These are phyloP conservation scores for Orycteropus afer DNA, from an alignment of 2,113 vertebrate genomes.

Conservation along the genomic window DNA sequence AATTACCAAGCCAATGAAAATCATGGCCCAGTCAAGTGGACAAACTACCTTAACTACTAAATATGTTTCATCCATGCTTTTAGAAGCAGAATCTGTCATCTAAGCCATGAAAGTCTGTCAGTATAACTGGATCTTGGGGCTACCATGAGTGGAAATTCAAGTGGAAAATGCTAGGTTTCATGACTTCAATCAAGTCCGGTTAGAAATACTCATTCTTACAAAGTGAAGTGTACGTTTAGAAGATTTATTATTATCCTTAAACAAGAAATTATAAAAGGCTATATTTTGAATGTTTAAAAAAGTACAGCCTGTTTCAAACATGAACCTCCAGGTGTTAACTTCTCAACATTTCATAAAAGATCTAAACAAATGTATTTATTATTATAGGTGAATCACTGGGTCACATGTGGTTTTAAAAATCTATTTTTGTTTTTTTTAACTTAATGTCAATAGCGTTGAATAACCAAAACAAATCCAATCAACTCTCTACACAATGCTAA, in stretches of 20 bases:
- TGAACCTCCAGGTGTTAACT: neutral
- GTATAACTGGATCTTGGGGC: constrained; percentile 44
- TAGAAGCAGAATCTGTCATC: neutral
- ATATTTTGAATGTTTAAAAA: constrained; percentile 17
- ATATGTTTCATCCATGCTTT: neutral
- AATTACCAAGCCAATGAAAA: no score
- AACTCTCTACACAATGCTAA: neutral
- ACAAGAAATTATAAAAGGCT: constrained; percentile 23
- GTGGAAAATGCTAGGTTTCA: constrained; percentile 24
- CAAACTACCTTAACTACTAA: no score
- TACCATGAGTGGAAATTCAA: neutral
- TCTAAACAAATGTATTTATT: neutral
- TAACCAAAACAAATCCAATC: constrained; percentile 5
- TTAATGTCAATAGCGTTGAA: constrained; percentile 11
- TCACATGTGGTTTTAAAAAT: neutral
- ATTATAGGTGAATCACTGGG: neutral
- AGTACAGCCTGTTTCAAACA: neutral
- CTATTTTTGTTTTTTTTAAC: constrained; percentile 1
- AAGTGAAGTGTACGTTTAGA: neutral
- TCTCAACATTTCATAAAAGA: constrained; percentile 32
- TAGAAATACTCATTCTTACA: constrained; percentile 4
- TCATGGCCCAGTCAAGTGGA: no score
- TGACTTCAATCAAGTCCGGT: neutral
- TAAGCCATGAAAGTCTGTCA: neutral
- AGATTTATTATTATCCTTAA: neutral